A percentile compares a stretch with the other conserved stretches of the same genome.
phyloP scores from a whole-genome alignment of 2,113 vertebrate species.

The Alosa alosa region DNA sequence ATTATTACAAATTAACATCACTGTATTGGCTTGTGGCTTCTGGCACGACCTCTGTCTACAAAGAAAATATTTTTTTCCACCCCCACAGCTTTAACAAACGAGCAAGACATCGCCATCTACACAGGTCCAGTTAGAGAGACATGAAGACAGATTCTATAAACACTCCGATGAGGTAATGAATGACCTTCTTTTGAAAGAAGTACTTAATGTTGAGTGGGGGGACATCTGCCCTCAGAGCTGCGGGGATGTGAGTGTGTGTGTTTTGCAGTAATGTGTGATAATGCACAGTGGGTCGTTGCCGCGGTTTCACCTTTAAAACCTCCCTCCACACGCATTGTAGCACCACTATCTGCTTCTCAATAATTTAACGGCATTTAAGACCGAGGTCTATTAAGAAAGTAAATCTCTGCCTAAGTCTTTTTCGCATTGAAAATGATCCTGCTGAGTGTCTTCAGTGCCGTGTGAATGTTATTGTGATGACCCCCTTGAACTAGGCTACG shows the following conservation, averaged over 20 bases:
- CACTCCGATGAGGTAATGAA: constrained; percentile 62
- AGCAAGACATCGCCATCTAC: constrained; percentile 27
- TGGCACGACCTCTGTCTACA: constrained; percentile 6
- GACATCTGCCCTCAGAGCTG: constrained; percentile 54
- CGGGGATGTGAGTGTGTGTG: constrained; percentile 30
- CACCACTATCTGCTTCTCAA: constrained; percentile 74
- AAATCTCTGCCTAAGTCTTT: constrained; percentile 33
- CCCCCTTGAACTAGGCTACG: background rate
- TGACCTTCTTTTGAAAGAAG: constrained; percentile 58
- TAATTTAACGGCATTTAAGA: constrained; percentile 76
- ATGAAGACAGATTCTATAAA: constrained; percentile 60
- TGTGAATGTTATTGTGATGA: background rate
- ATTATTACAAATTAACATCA: constrained; percentile 7
- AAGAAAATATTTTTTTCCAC: background rate
- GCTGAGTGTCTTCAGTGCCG: background rate
- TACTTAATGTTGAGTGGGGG: constrained; percentile 61
- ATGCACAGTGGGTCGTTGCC: constrained; percentile 59
- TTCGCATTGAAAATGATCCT: background rate
- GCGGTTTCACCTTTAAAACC: constrained; percentile 74
- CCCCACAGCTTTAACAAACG: background rate
- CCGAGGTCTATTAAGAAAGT: constrained; percentile 70
- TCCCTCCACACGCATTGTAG: constrained; percentile 66
- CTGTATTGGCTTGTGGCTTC: constrained; percentile 28
- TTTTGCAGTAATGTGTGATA: constrained; percentile 13
- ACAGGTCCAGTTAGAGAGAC: constrained; percentile 55